Conservation (phyloP, 2,113 vertebrate species). For the Motacilla tschutschensis region DNA sequence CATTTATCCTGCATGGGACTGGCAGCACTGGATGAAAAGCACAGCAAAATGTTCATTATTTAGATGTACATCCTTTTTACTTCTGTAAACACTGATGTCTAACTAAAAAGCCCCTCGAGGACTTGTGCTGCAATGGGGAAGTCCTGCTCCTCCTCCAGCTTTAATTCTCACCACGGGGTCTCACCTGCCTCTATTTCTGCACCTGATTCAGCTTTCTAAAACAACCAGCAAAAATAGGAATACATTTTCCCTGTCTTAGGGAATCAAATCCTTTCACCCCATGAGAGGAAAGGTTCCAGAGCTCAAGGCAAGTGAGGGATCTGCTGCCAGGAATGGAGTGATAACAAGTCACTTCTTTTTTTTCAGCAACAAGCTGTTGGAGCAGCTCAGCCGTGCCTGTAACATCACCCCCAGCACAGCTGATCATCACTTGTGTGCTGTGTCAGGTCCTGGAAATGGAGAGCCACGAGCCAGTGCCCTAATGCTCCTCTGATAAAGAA, state of each 20-base stretch:
- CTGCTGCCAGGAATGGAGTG: not conserved
- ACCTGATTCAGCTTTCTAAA: not conserved
- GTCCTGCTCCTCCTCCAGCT: not conserved
- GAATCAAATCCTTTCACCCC: not conserved
- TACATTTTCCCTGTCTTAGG: not conserved
- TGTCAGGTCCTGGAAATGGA: not conserved
- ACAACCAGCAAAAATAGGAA: not conserved
- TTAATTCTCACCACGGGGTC: not conserved
- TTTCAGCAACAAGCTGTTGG: not conserved
- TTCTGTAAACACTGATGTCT: not conserved
- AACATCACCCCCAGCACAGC: not conserved
- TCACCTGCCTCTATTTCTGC: not conserved
- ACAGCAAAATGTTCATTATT: not conserved
- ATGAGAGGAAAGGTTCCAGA: not conserved
- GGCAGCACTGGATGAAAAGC: not conserved
- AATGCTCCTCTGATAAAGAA: not conserved
- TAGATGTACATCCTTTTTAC: not conserved
- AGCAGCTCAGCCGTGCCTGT: not conserved
- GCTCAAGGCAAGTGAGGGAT: not conserved
- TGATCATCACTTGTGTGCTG: not conserved
- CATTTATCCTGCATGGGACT: not conserved
- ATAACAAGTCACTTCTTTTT: not conserved
- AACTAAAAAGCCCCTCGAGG: not conserved
- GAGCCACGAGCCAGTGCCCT: not conserved
- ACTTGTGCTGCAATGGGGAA: not conserved